Evolutionary conservation across 2,888 invertebrate species (phyloP).

Genomic region (Gastracanthus pulcherrimus): DNA sequence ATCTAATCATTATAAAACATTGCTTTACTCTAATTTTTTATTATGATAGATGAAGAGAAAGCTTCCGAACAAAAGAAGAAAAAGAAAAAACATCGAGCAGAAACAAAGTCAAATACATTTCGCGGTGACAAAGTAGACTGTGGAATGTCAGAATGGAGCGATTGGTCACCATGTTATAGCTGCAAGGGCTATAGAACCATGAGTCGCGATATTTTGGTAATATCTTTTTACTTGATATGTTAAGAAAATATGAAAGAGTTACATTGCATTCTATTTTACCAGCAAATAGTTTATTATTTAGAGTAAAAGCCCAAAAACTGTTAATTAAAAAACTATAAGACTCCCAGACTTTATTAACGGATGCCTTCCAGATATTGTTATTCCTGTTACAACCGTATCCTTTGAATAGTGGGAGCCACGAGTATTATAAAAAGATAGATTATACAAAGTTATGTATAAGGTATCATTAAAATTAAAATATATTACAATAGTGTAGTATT

Average conservation of each 20-base stretch:
- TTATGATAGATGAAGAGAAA: constrained; percentile 19
- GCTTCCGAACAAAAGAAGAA: constrained; percentile 29
- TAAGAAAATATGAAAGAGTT: no score
- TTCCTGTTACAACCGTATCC: no score
- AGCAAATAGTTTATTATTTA: not conserved
- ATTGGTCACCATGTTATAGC: constrained; percentile 91
- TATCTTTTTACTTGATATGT: no score
- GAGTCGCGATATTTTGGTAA: constrained; percentile 70
- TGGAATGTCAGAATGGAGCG: constrained; percentile 87
- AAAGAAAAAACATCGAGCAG: constrained; percentile 22
- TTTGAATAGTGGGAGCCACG: no score
- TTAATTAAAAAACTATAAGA: no score
- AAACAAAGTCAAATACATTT: constrained; percentile 28
- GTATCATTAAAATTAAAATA: no score
- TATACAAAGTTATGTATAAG: no score
- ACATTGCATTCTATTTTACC: not conserved
- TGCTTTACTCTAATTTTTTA: not conserved
- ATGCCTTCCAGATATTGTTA: no score
- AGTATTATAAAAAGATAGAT: no score
- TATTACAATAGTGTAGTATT: no score
- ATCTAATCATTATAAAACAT: not conserved
- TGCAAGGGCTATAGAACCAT: constrained; percentile 81
- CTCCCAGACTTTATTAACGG: no score
- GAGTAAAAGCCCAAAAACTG: no score
- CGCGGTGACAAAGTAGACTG: constrained; percentile 80